Conservation (phyloP, 2,888 invertebrate species). For the Netelia virgata region DNA sequence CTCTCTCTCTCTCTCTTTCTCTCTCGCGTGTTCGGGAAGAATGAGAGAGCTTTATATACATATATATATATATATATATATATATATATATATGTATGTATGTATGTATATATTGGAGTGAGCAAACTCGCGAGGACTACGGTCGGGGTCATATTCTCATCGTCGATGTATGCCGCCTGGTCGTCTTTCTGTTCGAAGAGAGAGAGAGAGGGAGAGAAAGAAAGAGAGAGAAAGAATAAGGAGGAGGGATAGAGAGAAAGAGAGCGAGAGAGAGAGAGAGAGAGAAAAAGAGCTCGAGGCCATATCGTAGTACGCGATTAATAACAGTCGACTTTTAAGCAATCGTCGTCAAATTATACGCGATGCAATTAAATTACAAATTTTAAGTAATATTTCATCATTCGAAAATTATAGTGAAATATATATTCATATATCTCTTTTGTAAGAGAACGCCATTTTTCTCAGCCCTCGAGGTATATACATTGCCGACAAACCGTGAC, state of each 20-base stretch:
- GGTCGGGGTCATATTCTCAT: slow-evolving; percentile 83
- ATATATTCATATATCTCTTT: neutral
- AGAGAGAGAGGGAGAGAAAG: slow-evolving; percentile 56
- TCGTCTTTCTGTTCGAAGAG: slow-evolving; percentile 48
- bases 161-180: slow-evolving; percentile 76
- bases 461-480: too few relatives aligned
- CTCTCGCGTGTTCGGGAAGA: slow-evolving; percentile 25
- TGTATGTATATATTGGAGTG: slow-evolving; percentile 21
- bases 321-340: slow-evolving; percentile 15
- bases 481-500: too few relatives aligned
- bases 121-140: slow-evolving; percentile 51
- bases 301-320: slow-evolving; percentile 19
- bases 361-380: neutral
- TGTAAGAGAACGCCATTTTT: neutral
- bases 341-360: neutral
- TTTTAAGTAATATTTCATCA: neutral
- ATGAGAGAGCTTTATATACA: slow-evolving; percentile 16
- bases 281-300: neutral
- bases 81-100: slow-evolving; percentile 24
- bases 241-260: slow-evolving; percentile 2
- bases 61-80: slow-evolving; percentile 37
- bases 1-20: slow-evolving; percentile 50
- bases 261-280: slow-evolving; percentile 9
- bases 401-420: neutral
- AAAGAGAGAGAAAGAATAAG: slow-evolving; percentile 5